Evolutionary conservation across 2,113 vertebrate genomes (phyloP).

Genomic region (Ondatra zibethicus): DNA sequence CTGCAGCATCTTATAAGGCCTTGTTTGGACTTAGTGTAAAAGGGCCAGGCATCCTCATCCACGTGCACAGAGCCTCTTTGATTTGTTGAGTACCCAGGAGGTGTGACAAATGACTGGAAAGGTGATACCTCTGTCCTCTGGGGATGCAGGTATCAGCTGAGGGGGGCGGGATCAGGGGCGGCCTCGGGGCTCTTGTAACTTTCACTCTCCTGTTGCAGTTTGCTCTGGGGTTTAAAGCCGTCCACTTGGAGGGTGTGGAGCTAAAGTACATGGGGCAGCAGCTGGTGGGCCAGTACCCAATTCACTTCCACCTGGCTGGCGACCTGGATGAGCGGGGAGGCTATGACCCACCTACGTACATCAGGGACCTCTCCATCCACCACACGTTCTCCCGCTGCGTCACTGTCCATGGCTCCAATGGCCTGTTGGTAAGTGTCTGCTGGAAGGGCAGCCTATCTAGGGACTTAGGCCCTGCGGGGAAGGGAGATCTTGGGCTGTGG

Average conservation of each 20-base stretch:
- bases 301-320: slow-evolving; percentile 97
- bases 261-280: slow-evolving; percentile 97
- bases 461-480: neutral
- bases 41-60: neutral
- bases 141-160: neutral
- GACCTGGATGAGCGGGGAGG: slow-evolving; percentile 94
- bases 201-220: slow-evolving; percentile 85
- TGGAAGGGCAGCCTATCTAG: neutral
- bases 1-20: accelerated
- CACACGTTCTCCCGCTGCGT: slow-evolving; percentile 97
- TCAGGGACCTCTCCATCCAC: slow-evolving; percentile 94
- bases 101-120: accelerated
- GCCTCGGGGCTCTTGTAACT: neutral
- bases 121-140: accelerated
- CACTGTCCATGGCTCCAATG: slow-evolving; percentile 96
- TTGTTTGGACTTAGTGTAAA: neutral
- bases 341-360: slow-evolving; percentile 92
- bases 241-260: slow-evolving; percentile 94
- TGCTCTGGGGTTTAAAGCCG: slow-evolving; percentile 91
- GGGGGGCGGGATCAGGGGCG: neutral
- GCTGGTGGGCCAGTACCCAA: slow-evolving; percentile 96
- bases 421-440: slow-evolving; percentile 93
- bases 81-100: neutral
- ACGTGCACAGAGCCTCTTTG: neutral
- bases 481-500: accelerated